Conservation (phyloP, 1,140 invertebrate species). For the Nilaparvata lugens region DNA sequence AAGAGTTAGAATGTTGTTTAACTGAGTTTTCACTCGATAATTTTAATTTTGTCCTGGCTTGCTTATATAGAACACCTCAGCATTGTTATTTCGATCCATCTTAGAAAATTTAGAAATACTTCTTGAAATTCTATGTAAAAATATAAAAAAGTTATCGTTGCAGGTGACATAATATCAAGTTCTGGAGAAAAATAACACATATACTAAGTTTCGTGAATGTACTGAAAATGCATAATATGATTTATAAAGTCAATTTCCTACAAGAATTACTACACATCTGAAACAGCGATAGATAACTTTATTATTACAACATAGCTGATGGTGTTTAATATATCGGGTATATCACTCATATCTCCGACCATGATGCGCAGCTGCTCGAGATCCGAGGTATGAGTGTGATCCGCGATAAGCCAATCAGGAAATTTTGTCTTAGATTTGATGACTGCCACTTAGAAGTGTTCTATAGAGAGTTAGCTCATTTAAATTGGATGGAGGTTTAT, state of each 20-base stretch:
- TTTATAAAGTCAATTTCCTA: not conserved
- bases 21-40: constrained; percentile 2
- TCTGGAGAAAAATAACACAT: not conserved
- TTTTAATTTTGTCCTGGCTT: constrained; percentile 2
- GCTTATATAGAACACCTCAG: constrained; percentile 1
- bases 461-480: no score
- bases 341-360: constrained; percentile 6
- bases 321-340: not conserved
- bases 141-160: not conserved
- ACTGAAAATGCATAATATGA: not conserved
- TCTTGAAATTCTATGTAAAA: not conserved
- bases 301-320: not conserved
- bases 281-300: constrained; percentile 1
- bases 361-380: constrained; percentile 5
- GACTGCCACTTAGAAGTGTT: no score
- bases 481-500: no score
- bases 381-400: not conserved
- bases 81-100: not conserved
- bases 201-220: not conserved
- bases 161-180: constrained; percentile 4
- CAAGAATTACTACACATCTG: not conserved
- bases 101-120: not conserved
- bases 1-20: constrained; percentile 8
- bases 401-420: no score
- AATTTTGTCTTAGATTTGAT: no score